Conservation (phyloP, 2,797 vertebrate genomes). For the Falco biarmicus region DNA sequence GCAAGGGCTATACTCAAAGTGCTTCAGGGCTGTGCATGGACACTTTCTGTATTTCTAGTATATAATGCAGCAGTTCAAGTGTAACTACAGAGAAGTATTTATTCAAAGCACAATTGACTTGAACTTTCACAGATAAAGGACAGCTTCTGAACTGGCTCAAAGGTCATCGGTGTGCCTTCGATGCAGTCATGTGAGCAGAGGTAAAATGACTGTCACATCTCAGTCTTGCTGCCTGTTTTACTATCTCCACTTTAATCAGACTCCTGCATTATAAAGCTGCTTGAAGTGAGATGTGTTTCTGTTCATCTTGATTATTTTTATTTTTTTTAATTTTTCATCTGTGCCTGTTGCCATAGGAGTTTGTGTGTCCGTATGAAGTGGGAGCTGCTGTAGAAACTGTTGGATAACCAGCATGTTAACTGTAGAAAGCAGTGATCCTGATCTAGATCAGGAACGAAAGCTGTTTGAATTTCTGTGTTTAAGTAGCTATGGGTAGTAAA, state of each 20-base stretch:
- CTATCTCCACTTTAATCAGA: slow-evolving; percentile 44
- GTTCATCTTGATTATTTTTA: neutral
- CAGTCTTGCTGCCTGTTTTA: slow-evolving; percentile 55
- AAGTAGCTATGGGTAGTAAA: neutral
- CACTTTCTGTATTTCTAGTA: slow-evolving; percentile 27
- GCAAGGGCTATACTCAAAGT: slow-evolving; percentile 46
- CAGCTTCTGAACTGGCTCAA: slow-evolving; percentile 56
- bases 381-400: slow-evolving; percentile 19
- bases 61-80: slow-evolving; percentile 43
- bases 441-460: neutral
- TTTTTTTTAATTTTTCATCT: slow-evolving; percentile 27
- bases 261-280: slow-evolving; percentile 60
- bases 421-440: neutral
- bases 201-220: slow-evolving; percentile 59
- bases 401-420: neutral
- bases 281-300: slow-evolving; percentile 28
- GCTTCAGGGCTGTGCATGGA: slow-evolving; percentile 68
- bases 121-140: slow-evolving; percentile 63
- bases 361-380: neutral
- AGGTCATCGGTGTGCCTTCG: slow-evolving; percentile 50
- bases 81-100: slow-evolving; percentile 41
- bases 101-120: slow-evolving; percentile 68
- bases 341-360: slow-evolving; percentile 53
- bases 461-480: neutral
- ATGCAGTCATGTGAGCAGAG: slow-evolving; percentile 54